Percentiles rank a stretch among this genome's conserved stretches.
Evolutionary conservation across 2,113 vertebrate species (phyloP).

Genomic region (Callopanchax toddi): DNA sequence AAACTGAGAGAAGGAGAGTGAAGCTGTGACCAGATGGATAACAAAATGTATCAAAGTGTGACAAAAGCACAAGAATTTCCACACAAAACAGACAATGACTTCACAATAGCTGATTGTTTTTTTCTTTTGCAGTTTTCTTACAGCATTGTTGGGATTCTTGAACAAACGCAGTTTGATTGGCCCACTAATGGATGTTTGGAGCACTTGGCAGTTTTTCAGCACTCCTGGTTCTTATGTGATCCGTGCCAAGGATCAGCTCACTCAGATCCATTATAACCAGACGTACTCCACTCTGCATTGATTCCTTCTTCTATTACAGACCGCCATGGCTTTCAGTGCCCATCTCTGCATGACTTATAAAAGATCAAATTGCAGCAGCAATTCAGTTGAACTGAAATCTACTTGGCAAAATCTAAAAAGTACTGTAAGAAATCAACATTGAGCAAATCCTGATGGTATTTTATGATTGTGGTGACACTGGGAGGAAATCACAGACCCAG

Average conservation of each 20-base stretch:
- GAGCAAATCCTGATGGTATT: constrained; percentile 2
- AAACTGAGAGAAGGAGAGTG: constrained; percentile 15
- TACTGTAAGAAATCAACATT: not conserved
- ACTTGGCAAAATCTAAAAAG: constrained; percentile 21
- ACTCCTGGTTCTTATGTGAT: constrained; percentile 44
- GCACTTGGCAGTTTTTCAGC: constrained; percentile 53
- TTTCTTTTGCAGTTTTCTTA: not conserved
- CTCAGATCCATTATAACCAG: constrained; percentile 64
- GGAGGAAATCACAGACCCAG: constrained; percentile 38
- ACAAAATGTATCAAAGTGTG: constrained; percentile 11
- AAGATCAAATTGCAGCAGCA: constrained; percentile 52
- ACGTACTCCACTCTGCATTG: constrained; percentile 55
- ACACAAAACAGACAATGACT: constrained; percentile 2
- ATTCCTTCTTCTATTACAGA: constrained; percentile 65
- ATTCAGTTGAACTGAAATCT: constrained; percentile 49
- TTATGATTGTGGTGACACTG: constrained; percentile 17
- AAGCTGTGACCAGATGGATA: constrained; percentile 10
- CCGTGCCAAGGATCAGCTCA: constrained; percentile 46
- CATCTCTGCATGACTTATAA: constrained; percentile 40
- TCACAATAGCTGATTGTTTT: constrained; percentile 6
- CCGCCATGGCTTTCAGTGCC: constrained; percentile 53
- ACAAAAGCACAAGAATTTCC: not conserved
- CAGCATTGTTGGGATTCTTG: constrained; percentile 20
- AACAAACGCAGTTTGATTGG: constrained; percentile 47
- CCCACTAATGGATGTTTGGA: constrained; percentile 58